Conservation (phyloP, 2,113 vertebrate species). For the Aepyceros melampus region DNA sequence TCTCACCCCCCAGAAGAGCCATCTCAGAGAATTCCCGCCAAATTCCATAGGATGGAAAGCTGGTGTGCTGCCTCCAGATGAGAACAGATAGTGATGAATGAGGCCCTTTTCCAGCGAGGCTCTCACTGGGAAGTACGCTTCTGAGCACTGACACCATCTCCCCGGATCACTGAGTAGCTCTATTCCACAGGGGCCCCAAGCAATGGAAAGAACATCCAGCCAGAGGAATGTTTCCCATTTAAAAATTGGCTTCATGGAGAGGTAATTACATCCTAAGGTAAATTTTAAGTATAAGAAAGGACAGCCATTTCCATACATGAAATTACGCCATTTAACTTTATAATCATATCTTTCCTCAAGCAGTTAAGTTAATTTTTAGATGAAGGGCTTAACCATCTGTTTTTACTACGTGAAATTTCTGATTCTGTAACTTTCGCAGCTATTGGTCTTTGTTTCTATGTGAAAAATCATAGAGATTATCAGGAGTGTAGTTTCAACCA, state of each 20-base stretch:
- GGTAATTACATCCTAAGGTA: slow-evolving; percentile 55
- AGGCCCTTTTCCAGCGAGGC: background rate
- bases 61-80: background rate
- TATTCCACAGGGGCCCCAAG: slow-evolving; percentile 11
- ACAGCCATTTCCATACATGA: slow-evolving; percentile 43
- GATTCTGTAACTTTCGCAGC: background rate
- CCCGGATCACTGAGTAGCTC: slow-evolving; percentile 10
- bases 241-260: slow-evolving; percentile 66
- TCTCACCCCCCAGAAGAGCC: background rate
- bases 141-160: background rate
- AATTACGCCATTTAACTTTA: slow-evolving; percentile 48
- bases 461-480: background rate
- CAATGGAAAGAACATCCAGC: slow-evolving; percentile 50
- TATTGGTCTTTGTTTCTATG: background rate
- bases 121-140: slow-evolving; percentile 1
- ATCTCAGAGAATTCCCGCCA: background rate
- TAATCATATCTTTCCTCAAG: slow-evolving; percentile 35
- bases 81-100: slow-evolving; percentile 5
- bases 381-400: slow-evolving; percentile 17
- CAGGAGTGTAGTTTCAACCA: background rate
- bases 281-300: slow-evolving; percentile 55
- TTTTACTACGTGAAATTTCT: background rate
- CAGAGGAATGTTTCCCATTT: slow-evolving; percentile 70
- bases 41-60: background rate
- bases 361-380: slow-evolving; percentile 44